Evolutionary conservation across 2,888 invertebrate genomes (phyloP), one percentile per base, ranked within the genome.

Genomic region (Congeria kusceri): DNA sequence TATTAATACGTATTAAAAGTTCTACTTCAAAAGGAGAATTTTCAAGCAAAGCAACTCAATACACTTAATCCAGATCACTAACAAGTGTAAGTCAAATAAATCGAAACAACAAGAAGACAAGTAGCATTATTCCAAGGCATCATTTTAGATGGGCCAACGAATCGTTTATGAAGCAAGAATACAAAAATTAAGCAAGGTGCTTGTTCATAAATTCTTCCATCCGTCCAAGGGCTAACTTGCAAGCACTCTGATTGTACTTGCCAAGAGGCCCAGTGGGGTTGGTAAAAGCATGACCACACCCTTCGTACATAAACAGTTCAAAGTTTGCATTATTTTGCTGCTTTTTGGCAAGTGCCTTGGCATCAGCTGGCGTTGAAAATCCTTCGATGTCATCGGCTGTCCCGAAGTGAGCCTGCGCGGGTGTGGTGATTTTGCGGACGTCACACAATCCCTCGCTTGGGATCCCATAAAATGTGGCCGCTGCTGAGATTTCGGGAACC

Each of bases 391-490:
- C 71, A 69, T 92, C 92, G 13, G 83, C 72, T 15, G 83, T 78
- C 2, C 89, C 92, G 82, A 92, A 92, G 70, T 92, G 92, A 53
- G 88, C 89, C 81, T 92, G 91, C 0, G 92, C 72, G 0, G 92
- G 92, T 15, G 89, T 86, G 23, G 69, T 87, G 58, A 92, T 91
- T 15, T 69, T 87, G 18, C 87, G 73, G 4, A 91, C 79, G 68
- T 92, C 91, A 49, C 86, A 90, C 5, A 89, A 67, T 7, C 82
- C 74, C 1, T 83, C 67, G 0, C 73, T 67, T 7, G 91, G 91
- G 56, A 91, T 91, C 0, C 92, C 92, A 58, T 92, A 92, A 79
- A 92, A 92, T 0, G 92, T 91, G 5, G 88, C 90, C 1, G 91
- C 83, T 0, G 92, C 92, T 29, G 86, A 87, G 18, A 91, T 81